These are phyloP conservation scores for Cordilura impudica DNA, from an alignment of 2,888 invertebrate genomes.

Conservation along the genomic window DNA sequence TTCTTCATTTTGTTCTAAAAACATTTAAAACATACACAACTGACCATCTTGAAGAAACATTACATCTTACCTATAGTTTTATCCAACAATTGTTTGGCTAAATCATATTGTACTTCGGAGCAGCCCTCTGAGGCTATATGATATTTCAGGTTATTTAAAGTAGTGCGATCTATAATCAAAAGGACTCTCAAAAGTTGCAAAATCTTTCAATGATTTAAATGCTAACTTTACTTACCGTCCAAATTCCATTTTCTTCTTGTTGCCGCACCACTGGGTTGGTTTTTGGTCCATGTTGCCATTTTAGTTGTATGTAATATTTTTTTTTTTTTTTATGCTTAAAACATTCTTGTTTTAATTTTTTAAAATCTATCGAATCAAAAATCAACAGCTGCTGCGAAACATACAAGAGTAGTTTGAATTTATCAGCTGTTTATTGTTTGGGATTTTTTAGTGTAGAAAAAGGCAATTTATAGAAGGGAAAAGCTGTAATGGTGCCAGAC, in stretches of 20 bases:
- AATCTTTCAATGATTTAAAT: background rate
- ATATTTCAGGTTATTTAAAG: slow-evolving; percentile 78
- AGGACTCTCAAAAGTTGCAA: background rate
- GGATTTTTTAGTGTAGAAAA: slow-evolving; percentile 32
- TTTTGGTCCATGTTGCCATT: slow-evolving; percentile 78
- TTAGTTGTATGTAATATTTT: background rate
- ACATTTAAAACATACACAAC: background rate
- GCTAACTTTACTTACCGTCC: slow-evolving; percentile 70
- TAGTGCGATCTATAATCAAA: slow-evolving; percentile 73
- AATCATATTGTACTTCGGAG: slow-evolving; percentile 91
- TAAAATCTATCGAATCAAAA: background rate
- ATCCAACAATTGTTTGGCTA: slow-evolving; percentile 90
- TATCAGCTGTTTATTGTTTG: slow-evolving; percentile 31
- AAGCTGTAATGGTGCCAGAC: slow-evolving; percentile 1
- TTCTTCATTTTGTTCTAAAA: slow-evolving; percentile 70
- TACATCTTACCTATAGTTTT: slow-evolving; percentile 84
- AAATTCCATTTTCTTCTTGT: slow-evolving; percentile 77
- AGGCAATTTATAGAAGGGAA: background rate
- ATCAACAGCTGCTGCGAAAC: slow-evolving; percentile 21
- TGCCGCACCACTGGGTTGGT: slow-evolving; percentile 72
- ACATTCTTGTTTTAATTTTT: slow-evolving; percentile 10
- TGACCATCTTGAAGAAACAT: background rate
- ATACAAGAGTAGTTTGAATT: slow-evolving; percentile 7
- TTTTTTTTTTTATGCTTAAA: slow-evolving; percentile 12
- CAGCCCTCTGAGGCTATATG: slow-evolving; percentile 93